These are phyloP conservation scores for Mohoua ochrocephala DNA, from an alignment of 2,113 vertebrate species.

Conservation along the genomic window DNA sequence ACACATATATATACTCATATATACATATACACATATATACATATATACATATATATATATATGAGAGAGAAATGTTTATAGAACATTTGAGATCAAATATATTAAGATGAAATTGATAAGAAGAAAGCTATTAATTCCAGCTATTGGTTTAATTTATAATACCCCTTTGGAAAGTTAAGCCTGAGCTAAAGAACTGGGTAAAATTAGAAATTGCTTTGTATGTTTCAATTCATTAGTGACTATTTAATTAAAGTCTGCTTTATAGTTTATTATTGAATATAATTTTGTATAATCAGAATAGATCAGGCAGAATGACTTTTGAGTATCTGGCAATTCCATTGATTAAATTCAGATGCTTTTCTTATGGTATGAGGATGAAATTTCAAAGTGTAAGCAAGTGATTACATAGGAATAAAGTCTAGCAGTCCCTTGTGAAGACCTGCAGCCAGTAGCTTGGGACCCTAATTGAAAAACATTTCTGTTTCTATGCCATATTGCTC, in stretches of 20 bases:
- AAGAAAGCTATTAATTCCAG: not conserved
- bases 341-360: constrained; percentile 39
- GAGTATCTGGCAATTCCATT: constrained; percentile 10
- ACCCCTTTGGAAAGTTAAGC: not conserved
- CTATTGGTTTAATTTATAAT: not conserved
- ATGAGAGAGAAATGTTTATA: not conserved
- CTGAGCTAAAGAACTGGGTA: not conserved
- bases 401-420: not conserved
- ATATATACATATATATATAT: not conserved
- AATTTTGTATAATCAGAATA: constrained; percentile 24
- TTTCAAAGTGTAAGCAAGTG: constrained; percentile 6
- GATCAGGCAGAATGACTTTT: not conserved
- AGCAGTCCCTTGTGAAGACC: not conserved
- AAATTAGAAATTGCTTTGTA: constrained; percentile 15
- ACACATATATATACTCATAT: too few relatives aligned
- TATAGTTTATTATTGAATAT: constrained; percentile 15
- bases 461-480: not conserved
- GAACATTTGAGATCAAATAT: not conserved
- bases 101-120: not conserved
- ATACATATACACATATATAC: not conserved
- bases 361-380: not conserved
- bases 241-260: constrained; percentile 31
- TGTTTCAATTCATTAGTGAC: not conserved
- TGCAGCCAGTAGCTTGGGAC: not conserved
- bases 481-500: not conserved